phyloP scores from a whole-genome alignment of 2,797 vertebrate genomes.

The Microcaecilia unicolor region DNA sequence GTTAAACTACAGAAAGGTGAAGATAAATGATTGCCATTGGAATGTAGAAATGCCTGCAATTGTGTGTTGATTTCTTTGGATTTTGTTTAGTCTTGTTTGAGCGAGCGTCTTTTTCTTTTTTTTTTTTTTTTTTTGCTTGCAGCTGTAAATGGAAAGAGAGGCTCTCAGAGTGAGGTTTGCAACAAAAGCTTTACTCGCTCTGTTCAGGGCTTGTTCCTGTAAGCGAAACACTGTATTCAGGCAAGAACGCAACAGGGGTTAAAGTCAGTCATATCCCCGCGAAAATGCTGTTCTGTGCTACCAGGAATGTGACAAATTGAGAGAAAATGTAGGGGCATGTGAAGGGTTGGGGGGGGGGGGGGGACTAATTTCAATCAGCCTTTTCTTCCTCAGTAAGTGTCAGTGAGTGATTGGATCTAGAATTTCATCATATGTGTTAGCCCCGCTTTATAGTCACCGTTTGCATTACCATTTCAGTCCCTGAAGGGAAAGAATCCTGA shows the following conservation, averaged over 20 bases:
- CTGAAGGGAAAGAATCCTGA: slow-evolving; percentile 29
- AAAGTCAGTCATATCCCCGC: slow-evolving; percentile 27
- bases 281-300: slow-evolving; percentile 26
- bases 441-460: slow-evolving; percentile 29
- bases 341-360: too few relatives aligned
- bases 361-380: slow-evolving; percentile 43
- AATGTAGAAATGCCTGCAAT: too few relatives aligned
- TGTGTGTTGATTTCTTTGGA: too few relatives aligned
- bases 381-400: slow-evolving; percentile 26
- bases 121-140: too few relatives aligned
- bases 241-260: slow-evolving; percentile 4
- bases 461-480: slow-evolving; percentile 27
- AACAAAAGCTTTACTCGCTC: too few relatives aligned
- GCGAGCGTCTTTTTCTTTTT: too few relatives aligned
- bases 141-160: too few relatives aligned
- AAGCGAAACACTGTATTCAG: too few relatives aligned
- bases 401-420: slow-evolving; percentile 28
- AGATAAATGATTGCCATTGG: too few relatives aligned
- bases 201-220: too few relatives aligned
- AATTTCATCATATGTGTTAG: slow-evolving; percentile 26
- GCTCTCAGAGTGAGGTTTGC: neutral
- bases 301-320: slow-evolving; percentile 13
- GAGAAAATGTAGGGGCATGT: slow-evolving; percentile 23
- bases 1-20: too few relatives aligned
- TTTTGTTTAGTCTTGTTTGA: too few relatives aligned